A percentile compares a stretch with the other conserved stretches of the same genome.
Evolutionary conservation across 2,113 vertebrate species (phyloP).

Genomic region (Tichodroma muraria): DNA sequence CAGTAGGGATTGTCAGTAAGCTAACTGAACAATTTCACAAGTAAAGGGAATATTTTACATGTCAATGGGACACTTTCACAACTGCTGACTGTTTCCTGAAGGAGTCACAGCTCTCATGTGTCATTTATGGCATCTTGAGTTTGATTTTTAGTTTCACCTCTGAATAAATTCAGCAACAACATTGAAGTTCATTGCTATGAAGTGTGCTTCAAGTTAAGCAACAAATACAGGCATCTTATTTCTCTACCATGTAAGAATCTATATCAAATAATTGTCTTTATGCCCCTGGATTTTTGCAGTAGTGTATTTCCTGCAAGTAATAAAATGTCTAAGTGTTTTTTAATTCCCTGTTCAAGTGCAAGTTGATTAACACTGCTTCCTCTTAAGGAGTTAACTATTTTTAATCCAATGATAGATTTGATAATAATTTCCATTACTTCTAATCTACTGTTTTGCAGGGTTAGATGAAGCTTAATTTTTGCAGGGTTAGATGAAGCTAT

Average conservation of each 20-base stretch:
- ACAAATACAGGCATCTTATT: not conserved
- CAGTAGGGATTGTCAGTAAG: not conserved
- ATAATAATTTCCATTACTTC: not conserved
- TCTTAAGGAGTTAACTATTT: conserved; percentile 1
- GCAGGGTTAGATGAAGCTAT: not conserved
- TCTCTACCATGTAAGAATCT: not conserved
- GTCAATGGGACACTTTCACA: not conserved
- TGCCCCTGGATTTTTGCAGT: not conserved
- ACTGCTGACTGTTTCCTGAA: not conserved
- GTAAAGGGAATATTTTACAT: not conserved
- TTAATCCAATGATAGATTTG: not conserved
- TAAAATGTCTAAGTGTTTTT: not conserved
- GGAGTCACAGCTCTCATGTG: not conserved
- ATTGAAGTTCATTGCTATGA: not conserved
- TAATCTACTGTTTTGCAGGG: not conserved
- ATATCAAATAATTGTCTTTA: not conserved
- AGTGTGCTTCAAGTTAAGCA: not conserved
- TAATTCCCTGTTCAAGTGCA: not conserved
- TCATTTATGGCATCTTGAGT: not conserved
- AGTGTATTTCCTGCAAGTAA: not conserved
- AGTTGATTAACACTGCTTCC: not conserved
- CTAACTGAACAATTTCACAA: not conserved
- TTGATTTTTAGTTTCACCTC: not conserved
- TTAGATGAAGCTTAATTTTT: not conserved
- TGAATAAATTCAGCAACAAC: not conserved